Evolutionary conservation across 2,113 vertebrate species (phyloP).

Genomic region (Gambusia holbrooki): DNA sequence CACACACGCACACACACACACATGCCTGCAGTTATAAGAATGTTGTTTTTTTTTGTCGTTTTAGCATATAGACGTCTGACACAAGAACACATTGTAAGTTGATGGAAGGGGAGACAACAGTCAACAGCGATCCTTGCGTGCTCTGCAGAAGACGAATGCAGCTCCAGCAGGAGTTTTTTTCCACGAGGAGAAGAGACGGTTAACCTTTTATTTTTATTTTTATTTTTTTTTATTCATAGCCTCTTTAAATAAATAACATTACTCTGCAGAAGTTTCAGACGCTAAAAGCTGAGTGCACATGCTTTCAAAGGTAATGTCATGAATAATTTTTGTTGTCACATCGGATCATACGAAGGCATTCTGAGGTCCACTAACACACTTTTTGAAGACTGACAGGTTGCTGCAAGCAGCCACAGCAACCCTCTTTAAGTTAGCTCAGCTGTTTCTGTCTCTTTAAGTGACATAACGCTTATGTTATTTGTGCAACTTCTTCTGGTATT

Average conservation of each 20-base stretch:
- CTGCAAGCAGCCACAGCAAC: neutral
- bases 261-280: neutral
- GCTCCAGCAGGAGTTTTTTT: constrained; percentile 35
- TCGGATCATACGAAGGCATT: neutral
- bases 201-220: constrained; percentile 56
- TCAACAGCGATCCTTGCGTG: neutral
- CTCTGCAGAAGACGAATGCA: constrained; percentile 40
- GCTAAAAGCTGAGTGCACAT: neutral
- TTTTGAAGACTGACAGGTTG: neutral
- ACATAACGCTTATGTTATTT: neutral
- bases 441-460: constrained; percentile 4
- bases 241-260: constrained; percentile 52
- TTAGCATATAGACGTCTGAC: neutral
- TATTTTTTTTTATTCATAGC: constrained; percentile 64
- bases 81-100: neutral
- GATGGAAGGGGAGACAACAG: neutral
- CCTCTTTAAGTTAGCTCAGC: neutral
- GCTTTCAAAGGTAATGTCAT: neutral
- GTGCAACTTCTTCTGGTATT: no score
- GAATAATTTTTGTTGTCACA: constrained; percentile 5
- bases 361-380: neutral
- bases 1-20: constrained; percentile 1
- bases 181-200: constrained; percentile 1
- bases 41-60: neutral
- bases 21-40: neutral